A percentile compares a stretch with the other conserved stretches of the same genome.
phyloP scores from a whole-genome alignment of 2,888 invertebrate genomes.

The Poecilus cupreus region DNA sequence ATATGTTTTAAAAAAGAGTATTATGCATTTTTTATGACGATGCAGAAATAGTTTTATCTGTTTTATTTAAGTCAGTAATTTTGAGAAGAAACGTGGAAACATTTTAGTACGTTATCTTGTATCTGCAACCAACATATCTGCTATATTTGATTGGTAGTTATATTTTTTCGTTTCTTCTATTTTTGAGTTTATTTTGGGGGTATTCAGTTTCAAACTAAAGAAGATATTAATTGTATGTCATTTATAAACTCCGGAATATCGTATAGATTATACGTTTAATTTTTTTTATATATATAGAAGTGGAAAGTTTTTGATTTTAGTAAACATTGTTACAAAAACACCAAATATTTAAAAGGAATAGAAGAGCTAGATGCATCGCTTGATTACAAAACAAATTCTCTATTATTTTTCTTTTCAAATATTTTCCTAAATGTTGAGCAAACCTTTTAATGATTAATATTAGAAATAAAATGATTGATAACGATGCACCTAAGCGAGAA shows the following conservation, averaged over 20 bases:
- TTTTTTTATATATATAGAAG: not conserved
- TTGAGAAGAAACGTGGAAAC: conserved; percentile 6
- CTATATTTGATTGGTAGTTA: not conserved
- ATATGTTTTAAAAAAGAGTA: conserved; percentile 11
- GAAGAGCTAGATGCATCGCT: conserved; percentile 1
- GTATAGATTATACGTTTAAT: not conserved
- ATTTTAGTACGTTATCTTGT: not conserved
- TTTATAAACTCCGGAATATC: not conserved
- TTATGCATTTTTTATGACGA: conserved; percentile 9
- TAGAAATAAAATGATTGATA: not conserved
- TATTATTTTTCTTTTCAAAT: not conserved
- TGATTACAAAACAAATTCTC: not conserved
- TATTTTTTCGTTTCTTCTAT: not conserved
- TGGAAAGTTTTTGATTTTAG: not conserved
- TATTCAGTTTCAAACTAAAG: not conserved
- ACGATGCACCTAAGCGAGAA: not conserved
- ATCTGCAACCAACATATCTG: not conserved
- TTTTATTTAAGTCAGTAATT: not conserved
- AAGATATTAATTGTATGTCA: not conserved
- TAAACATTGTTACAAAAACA: conserved; percentile 9
- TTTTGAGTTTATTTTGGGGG: not conserved
- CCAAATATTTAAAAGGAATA: not conserved
- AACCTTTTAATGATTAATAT: not conserved
- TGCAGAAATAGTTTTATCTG: conserved; percentile 2
- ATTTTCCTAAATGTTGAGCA: not conserved